Base-by-base conservation (phyloP, 2,113 vertebrate genomes). In the Saccopteryx leptura region DNA sequence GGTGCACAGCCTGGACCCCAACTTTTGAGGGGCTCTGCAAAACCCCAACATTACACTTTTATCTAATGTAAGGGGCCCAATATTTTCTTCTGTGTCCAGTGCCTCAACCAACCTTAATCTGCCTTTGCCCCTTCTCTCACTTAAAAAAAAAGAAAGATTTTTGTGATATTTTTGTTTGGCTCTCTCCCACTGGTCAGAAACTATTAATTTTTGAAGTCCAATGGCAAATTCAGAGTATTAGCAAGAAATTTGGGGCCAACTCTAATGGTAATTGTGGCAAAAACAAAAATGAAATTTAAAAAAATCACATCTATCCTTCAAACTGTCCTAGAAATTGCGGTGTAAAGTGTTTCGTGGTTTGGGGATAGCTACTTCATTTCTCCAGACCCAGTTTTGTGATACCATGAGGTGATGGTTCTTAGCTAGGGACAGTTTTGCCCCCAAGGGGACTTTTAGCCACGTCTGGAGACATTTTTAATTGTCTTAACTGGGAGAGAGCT, bases 161-260 rank as follows among this genome's bases (percentile, higher is more conserved):
- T 54, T 60, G 82, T 69, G 33, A 50, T 69, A 33, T 68, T 95
- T 96, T 91, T 85, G 50, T 88, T 95, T 79, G 50, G 52, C 80
- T 80, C 54, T 95, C 66, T 86, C 63, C 93, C 61, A 84, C 82
- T 74, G 66, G 15, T 71, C 48, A 88, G 26, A 39, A n/a, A 82
- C 76, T 90, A 28, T 26, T 81, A 60, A 19, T 82, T 63, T 46
- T 75, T 81, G 63, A 65, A 31, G 13, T 84, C 75, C 18, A 78
- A 80, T 75, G 93, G 28, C 68, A 95, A 65, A 31, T 93, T 91
- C 63, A 84, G 50, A 91, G 83, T 15, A 54, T 56, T 84, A 69
- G 76, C 58, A 93, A 90, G 52, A 74, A 91, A 96, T 69, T 88
- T 39, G 50, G 75, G 61, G 46, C 54, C 79, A 90, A 80, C 31